Evolutionary conservation across 1,140 invertebrate species (phyloP).

Genomic region (Andrena cerasifolii): DNA sequence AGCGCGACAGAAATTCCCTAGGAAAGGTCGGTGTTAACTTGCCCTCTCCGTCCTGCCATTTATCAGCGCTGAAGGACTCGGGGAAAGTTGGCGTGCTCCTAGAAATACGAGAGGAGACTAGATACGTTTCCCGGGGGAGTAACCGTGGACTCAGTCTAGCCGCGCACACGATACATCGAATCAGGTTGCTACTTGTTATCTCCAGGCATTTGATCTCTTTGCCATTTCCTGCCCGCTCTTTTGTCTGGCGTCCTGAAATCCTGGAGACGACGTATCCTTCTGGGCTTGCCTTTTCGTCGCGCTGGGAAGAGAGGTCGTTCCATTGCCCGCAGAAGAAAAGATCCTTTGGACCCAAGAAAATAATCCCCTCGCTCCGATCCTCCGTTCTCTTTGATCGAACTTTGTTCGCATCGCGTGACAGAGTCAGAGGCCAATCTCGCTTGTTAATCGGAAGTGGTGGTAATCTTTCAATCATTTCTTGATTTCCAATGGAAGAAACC

Average conservation of each 20-base stretch:
- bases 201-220: constrained; percentile 54
- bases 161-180: constrained; percentile 52
- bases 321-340: neutral
- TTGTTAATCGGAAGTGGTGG: too few species aligned
- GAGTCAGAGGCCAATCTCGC: too few species aligned
- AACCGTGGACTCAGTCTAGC: constrained; percentile 10
- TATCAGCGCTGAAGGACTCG: constrained; percentile 52
- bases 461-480: too few species aligned
- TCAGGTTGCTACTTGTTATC: constrained; percentile 61
- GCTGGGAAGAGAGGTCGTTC: constrained; percentile 26
- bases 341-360: neutral
- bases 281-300: neutral
- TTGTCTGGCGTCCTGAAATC: constrained; percentile 26
- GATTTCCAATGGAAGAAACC: too few species aligned
- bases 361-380: too few species aligned
- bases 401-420: too few species aligned
- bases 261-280: constrained; percentile 30
- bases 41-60: constrained; percentile 42
- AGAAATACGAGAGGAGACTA: constrained; percentile 42
- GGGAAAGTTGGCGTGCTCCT: constrained; percentile 46
- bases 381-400: neutral
- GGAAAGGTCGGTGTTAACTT: constrained; percentile 34
- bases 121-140: constrained; percentile 49
- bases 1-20: constrained; percentile 13
- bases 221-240: constrained; percentile 46